Evolutionary conservation across 2,888 invertebrate species (phyloP).

Genomic region (Nesidiocoris tenuis): DNA sequence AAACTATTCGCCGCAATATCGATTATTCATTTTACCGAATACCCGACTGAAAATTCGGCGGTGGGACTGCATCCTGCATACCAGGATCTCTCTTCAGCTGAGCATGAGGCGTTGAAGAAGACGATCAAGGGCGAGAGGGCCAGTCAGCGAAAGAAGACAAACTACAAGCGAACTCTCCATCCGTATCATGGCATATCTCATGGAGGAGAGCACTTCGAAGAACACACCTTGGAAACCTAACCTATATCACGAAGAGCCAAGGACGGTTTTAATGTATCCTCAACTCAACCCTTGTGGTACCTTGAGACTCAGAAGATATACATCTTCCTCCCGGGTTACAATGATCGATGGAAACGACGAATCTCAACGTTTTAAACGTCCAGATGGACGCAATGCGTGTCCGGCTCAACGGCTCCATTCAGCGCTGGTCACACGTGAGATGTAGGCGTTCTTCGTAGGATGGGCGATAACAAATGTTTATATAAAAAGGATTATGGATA

Average conservation of each 20-base stretch:
- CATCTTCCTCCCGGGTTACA: slow-evolving; percentile 23
- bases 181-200: neutral
- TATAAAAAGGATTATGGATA: too few relatives aligned
- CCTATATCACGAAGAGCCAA: slow-evolving; percentile 17
- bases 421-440: neutral
- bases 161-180: slow-evolving; percentile 12
- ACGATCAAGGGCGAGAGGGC: slow-evolving; percentile 14
- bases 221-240: neutral
- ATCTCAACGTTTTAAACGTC: neutral
- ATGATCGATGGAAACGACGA: slow-evolving; percentile 30
- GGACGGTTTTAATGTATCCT: slow-evolving; percentile 36
- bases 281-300: neutral
- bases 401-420: neutral
- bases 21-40: too few relatives aligned
- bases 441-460: neutral
- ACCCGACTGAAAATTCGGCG: too few relatives aligned
- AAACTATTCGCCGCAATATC: too few relatives aligned
- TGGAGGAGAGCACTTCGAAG: neutral
- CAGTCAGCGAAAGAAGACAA: slow-evolving; percentile 23
- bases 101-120: slow-evolving; percentile 1
- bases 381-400: neutral
- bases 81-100: neutral
- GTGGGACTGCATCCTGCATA: too few relatives aligned
- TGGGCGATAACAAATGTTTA: too few relatives aligned
- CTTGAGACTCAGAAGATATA: slow-evolving; percentile 14